A percentile compares a stretch with the other conserved stretches of the same genome.
These are phyloP conservation scores for Saturnia pavonia DNA, from an alignment of 2,888 invertebrate genomes.

Conservation along the genomic window DNA sequence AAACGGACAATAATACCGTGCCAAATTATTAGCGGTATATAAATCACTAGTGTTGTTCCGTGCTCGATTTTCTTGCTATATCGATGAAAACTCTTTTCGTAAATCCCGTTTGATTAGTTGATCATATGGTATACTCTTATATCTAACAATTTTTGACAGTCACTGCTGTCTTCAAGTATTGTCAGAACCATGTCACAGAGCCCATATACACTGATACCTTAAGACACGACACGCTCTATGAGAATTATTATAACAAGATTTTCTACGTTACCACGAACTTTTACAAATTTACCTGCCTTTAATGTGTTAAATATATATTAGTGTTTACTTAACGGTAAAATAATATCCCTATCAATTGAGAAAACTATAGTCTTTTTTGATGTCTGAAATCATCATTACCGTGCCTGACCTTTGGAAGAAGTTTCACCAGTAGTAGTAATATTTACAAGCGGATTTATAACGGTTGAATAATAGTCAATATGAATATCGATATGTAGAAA, in stretches of 20 bases:
- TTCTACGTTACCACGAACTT: no score
- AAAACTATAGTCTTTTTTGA: not conserved
- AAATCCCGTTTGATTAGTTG: not conserved
- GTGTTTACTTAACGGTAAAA: no score
- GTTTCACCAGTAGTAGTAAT: not conserved
- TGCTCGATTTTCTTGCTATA: not conserved
- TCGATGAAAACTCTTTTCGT: not conserved
- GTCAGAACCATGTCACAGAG: no score
- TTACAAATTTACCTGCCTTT: no score
- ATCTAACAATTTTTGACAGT: not conserved
- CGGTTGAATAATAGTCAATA: not conserved
- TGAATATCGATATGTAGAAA: not conserved
- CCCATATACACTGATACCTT: no score
- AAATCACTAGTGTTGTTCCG: constrained; percentile 43
- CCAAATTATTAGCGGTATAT: constrained; percentile 66
- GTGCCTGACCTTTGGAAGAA: not conserved
- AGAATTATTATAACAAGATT: no score
- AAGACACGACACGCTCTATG: no score
- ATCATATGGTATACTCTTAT: no score
- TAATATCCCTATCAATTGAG: not conserved
- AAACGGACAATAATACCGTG: constrained; percentile 51
- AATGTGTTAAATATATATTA: no score
- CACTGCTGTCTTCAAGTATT: not conserved
- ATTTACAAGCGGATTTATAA: no score
- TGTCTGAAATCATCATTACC: not conserved